phyloP scores from a whole-genome alignment of 2,113 vertebrate species.

The Coryphaenoides rupestris region DNA sequence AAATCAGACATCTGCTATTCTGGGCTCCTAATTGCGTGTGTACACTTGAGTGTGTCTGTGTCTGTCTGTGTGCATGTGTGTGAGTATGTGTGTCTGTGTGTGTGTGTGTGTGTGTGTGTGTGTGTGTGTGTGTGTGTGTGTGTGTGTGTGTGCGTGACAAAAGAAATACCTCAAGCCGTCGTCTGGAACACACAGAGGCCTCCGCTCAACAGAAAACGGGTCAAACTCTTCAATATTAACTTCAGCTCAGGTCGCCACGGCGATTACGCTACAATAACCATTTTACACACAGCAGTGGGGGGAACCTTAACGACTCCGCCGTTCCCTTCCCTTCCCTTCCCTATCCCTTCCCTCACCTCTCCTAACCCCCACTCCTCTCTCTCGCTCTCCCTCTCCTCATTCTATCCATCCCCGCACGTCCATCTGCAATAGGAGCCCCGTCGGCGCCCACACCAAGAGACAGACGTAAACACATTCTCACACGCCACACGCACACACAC shows the following conservation, averaged over 20 bases:
- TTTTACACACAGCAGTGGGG: conserved; percentile 53
- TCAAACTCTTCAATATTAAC: conserved; percentile 67
- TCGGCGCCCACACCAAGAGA: conserved; percentile 57
- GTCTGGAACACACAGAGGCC: conserved; percentile 36
- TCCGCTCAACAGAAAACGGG: conserved; percentile 52
- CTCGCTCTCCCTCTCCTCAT: conserved; percentile 21
- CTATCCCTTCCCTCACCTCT: neutral
- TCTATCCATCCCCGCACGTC: conserved; percentile 48
- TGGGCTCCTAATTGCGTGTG: too few species aligned
- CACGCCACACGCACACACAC: conserved; percentile 28
- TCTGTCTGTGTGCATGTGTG: neutral
- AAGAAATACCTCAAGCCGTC: conserved; percentile 42
- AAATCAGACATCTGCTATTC: too few species aligned
- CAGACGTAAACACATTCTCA: conserved; percentile 67
- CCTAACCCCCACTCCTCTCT: conserved; percentile 14
- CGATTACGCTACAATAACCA: conserved; percentile 67
- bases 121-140: neutral
- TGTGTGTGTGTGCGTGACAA: conserved; percentile 7
- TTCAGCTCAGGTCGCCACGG: conserved; percentile 58
- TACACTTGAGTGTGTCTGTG: neutral
- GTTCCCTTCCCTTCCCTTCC: neutral
- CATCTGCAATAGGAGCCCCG: conserved; percentile 63
- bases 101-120: too few species aligned
- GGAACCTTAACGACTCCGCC: conserved; percentile 12
- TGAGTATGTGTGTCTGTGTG: conserved; percentile 6